Evolutionary conservation across 2,113 vertebrate species (phyloP), one percentile per base, ranked within the genome.

Genomic region (Lethenteron reissneri): DNA sequence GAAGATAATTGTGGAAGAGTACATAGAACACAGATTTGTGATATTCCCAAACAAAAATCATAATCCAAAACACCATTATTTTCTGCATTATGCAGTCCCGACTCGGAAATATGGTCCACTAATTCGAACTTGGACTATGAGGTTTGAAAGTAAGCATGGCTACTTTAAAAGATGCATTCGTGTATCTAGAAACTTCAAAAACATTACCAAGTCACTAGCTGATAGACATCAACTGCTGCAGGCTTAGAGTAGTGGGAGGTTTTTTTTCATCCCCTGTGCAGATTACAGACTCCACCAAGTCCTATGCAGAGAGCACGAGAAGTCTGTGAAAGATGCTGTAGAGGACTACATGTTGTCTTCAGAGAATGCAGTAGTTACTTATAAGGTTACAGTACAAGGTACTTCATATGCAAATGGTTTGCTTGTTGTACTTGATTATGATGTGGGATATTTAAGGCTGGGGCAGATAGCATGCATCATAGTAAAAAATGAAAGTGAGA

Each of bases 61-160:
- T 13, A 59, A 70, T 72, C 76, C 73, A 56, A 75, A 77, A 75
- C 72, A 75, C 57, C 74, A 74, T 64, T 74, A 73, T 74, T 70
- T 76, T 58, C 69, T 74, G 72, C 71, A 74, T 73, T 75, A 73
- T 73, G 71, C 69, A 5, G 56, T 75, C 60, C 72, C 74, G 59
- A 74, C 13, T 69, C 70, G 72, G 57, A 58, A 76, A 15, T 73
- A 76, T 73, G 72, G 72, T 72, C 74, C 70, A 71, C 73, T 77
- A 57, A 74, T 75, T 72, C 59, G 72, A 74, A 77, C 75, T 56
- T 73, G 75, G 72, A 76, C 74, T 19, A 72, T 74, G 74, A 19
- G 14, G 41, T 76, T 74, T 62, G 69, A 76, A 72, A 71, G 70
- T 69, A 74, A 75, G 21, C 21, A 21, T 21, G 21, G 21, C 21